Percentiles rank a stretch among this genome's conserved stretches.
Evolutionary conservation across 2,797 vertebrate genomes (phyloP).

Genomic region (Taeniopygia guttata): DNA sequence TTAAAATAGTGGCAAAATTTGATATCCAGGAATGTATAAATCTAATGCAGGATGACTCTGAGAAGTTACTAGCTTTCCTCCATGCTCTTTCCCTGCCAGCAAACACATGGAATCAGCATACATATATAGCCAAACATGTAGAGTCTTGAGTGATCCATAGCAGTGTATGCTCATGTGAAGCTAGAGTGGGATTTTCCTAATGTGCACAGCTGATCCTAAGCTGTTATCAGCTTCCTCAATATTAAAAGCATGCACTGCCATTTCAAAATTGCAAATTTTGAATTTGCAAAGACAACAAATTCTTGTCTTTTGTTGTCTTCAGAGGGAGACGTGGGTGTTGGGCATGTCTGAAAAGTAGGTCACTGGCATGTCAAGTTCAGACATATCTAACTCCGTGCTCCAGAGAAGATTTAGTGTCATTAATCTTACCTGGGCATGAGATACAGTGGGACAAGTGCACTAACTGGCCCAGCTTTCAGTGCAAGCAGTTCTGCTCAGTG

Average conservation of each 20-base stretch:
- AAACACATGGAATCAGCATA: background rate
- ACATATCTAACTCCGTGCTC: background rate
- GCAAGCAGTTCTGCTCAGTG: background rate
- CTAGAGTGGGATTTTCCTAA: background rate
- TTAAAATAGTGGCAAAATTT: background rate
- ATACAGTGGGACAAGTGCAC: background rate
- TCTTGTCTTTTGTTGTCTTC: background rate
- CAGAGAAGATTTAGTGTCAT: background rate
- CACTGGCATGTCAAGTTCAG: conserved; percentile 42
- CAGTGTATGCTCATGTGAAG: background rate
- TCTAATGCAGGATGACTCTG: background rate
- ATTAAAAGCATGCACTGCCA: background rate
- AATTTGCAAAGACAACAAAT: too few relatives aligned
- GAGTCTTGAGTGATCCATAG: background rate
- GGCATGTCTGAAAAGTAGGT: conserved; percentile 48
- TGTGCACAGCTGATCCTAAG: background rate
- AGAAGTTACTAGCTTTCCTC: background rate
- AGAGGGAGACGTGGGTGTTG: conserved; percentile 13
- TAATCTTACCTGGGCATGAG: conserved; percentile 30
- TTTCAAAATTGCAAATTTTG: background rate
- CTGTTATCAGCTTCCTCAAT: background rate
- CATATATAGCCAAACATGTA: background rate
- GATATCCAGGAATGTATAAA: background rate
- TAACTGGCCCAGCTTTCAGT: background rate
- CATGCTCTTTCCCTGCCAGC: background rate